Evolutionary conservation across 2,888 invertebrate genomes (phyloP), one percentile per base, ranked within the genome.

Genomic region (Philereme vetulata): DNA sequence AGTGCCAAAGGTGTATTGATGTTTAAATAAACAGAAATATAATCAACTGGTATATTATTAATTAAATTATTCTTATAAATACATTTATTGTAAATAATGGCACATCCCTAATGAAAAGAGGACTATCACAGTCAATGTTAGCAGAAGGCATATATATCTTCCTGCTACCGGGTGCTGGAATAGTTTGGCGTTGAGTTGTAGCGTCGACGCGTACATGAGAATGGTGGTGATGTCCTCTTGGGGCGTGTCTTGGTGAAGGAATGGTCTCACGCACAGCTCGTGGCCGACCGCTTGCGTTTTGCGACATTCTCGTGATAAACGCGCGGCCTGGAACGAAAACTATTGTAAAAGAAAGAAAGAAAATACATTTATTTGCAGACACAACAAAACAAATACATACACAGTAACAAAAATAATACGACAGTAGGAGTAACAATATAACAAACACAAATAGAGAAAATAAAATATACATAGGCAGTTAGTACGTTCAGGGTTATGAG

Each of bases 171-270:
- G 96, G 75, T 95, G 94, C 76, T 94, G 93, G 80, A 95, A 96
- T 2, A 97, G 89, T 79, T 95, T 95, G 3, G 96, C 97, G 63
- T 94, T 94, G 82, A 97, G 94, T 72, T 94, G 94, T 52, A 97
- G 87, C 46, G 96, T 95, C 2, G 96, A 95, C 0, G 96, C 95
- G 81, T 95, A 97, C 67, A 96, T 87, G 35, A 97, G 92, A 61
- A 97, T 94, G 0, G 96, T 94, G 74, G 95, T 95, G 70, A 97
- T 93, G 86, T 97, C 96, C 70, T 94, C 94, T 52, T 94, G 94
- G 0, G 96, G 93, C 6, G 96, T 96, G 73, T 95, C 95, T 80
- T 96, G 96, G 85, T 97, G 96, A 3, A 96, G 95, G 79, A 96
- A 97, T 0, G 97, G 97, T 1, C 96, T 93, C 9, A 95, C 94